These are phyloP conservation scores for Cyprinella venusta DNA, from an alignment of 2,797 vertebrate species.

Conservation along the genomic window DNA sequence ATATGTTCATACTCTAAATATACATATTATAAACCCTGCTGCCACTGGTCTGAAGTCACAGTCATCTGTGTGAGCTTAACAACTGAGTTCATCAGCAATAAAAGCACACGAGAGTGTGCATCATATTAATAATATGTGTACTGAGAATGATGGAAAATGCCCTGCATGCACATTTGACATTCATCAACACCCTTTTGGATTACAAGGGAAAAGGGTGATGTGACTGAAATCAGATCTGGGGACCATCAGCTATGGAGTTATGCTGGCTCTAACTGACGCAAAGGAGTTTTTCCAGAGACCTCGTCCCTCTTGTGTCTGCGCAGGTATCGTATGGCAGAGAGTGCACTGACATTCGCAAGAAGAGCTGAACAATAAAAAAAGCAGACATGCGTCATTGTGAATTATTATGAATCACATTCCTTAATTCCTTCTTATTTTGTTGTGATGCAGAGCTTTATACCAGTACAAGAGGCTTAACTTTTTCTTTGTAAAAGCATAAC, in stretches of 20 bases:
- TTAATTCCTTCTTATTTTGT: background rate
- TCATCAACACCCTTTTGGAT: slow-evolving; percentile 15
- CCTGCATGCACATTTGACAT: slow-evolving; percentile 37
- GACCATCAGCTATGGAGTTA: slow-evolving; percentile 35
- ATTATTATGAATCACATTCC: background rate
- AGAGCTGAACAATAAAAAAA: slow-evolving; percentile 80
- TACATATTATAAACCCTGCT: background rate
- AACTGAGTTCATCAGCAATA: background rate
- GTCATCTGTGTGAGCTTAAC: background rate
- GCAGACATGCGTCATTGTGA: background rate
- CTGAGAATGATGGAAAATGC: slow-evolving; percentile 32
- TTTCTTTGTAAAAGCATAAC: background rate
- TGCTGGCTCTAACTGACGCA: slow-evolving; percentile 46
- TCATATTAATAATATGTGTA: slow-evolving; percentile 6
- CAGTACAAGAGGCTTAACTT: background rate
- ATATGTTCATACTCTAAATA: background rate
- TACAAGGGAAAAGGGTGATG: slow-evolving; percentile 49
- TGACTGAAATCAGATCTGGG: slow-evolving; percentile 50
- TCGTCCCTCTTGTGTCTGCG: slow-evolving; percentile 78
- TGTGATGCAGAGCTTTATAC: background rate
- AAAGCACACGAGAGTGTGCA: background rate
- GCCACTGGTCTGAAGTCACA: slow-evolving; percentile 24
- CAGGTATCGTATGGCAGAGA: slow-evolving; percentile 94
- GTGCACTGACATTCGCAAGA: slow-evolving; percentile 89
- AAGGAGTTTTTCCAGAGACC: slow-evolving; percentile 52